Conservation (phyloP, 1,140 invertebrate genomes). For the Monochamus saltuarius region DNA sequence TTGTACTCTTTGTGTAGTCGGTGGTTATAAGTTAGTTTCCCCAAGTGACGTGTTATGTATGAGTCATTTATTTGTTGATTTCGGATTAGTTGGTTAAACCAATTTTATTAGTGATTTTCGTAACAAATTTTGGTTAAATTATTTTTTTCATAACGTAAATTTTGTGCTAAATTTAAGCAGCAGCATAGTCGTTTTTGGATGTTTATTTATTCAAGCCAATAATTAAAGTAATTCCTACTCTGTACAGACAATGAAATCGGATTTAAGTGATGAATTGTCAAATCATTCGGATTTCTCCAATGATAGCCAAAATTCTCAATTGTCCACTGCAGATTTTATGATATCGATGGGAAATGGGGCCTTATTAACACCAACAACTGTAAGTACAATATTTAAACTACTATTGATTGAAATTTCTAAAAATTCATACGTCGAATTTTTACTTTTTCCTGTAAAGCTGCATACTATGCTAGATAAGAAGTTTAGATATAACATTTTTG, state of each 20-base stretch:
- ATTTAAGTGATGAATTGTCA: conserved; percentile 47
- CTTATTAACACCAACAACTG: conserved; percentile 35
- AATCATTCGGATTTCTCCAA: conserved; percentile 51
- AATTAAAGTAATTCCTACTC: conserved; percentile 1
- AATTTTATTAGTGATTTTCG: conserved; percentile 6
- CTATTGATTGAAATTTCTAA: neutral
- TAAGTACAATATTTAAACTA: conserved; percentile 23
- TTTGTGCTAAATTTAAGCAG: neutral
- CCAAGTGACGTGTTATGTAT: too few species aligned
- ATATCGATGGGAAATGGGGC: conserved; percentile 41
- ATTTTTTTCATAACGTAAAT: conserved; percentile 8
- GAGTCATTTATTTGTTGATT: neutral
- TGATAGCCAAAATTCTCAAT: conserved; percentile 49
- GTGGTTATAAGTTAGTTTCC: too few species aligned
- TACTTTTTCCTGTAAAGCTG: too few species aligned
- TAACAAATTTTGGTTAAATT: conserved; percentile 15
- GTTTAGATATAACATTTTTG: too few species aligned
- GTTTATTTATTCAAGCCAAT: neutral
- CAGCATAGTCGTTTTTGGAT: too few species aligned
- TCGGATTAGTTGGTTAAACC: conserved; percentile 12
- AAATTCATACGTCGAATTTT: too few species aligned
- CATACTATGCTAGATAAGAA: too few species aligned
- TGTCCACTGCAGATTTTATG: conserved; percentile 43
- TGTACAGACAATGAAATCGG: conserved; percentile 44
- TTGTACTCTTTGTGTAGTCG: too few species aligned